Percentiles rank a stretch among this genome's conserved stretches.
Evolutionary conservation across 2,113 vertebrate species (phyloP).

Genomic region (Raphicerus campestris): DNA sequence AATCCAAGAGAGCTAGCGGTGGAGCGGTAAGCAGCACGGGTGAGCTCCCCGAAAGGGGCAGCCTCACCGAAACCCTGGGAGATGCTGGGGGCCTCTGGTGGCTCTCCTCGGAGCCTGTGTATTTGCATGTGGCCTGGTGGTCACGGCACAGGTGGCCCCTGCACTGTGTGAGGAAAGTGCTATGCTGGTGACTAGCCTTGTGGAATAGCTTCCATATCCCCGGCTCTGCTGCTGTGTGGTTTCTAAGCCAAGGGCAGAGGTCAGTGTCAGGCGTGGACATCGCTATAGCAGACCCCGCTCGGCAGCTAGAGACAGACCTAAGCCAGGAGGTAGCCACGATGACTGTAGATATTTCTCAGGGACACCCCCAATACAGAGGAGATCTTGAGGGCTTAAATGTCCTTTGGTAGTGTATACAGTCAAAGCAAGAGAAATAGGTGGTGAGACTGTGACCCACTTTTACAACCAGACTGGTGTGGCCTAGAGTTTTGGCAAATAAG

Average conservation of each 20-base stretch:
- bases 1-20: background rate
- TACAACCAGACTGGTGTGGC: background rate
- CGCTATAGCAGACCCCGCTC: background rate
- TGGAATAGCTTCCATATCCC: background rate
- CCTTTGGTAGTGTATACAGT: background rate
- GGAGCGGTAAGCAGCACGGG: background rate
- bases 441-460: background rate
- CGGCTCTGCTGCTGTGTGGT: background rate
- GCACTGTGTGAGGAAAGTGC: background rate
- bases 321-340: background rate
- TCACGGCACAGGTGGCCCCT: background rate
- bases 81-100: background rate
- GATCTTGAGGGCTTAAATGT: background rate
- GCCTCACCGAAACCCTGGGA: background rate
- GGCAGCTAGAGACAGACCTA: background rate
- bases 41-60: background rate
- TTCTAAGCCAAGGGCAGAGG: background rate
- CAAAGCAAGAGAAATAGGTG: background rate
- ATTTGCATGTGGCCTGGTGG: background rate
- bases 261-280: background rate
- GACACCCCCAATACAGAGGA: background rate
- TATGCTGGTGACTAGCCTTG: background rate
- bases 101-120: background rate
- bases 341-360: background rate
- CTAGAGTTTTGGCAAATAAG: slow-evolving; percentile 18